These are phyloP conservation scores for Prunella himalayana DNA, from an alignment of 2,113 vertebrate species.

Conservation along the genomic window DNA sequence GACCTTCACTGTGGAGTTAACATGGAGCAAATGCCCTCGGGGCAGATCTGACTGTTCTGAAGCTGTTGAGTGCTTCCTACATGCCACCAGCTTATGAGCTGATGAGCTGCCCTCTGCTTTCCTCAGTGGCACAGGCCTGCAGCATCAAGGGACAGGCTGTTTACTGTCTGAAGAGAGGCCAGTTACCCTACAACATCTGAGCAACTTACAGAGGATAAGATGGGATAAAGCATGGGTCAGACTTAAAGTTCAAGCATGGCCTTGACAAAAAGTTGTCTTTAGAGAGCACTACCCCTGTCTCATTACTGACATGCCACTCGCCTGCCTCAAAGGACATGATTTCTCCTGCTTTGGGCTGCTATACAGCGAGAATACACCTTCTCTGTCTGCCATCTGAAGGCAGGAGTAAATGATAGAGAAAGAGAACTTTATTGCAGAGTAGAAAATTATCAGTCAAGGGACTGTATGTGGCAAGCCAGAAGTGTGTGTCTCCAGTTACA, in stretches of 20 bases:
- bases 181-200: neutral
- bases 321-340: neutral
- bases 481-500: neutral
- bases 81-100: neutral
- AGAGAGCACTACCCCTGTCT: neutral
- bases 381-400: neutral
- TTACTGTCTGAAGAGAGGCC: neutral
- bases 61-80: neutral
- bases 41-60: neutral
- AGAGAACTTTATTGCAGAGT: neutral
- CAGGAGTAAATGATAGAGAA: neutral
- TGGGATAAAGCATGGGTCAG: neutral
- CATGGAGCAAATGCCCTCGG: rapidly evolving
- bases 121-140: neutral
- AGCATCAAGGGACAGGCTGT: neutral
- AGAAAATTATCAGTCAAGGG: neutral
- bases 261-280: neutral
- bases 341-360: neutral
- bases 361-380: neutral
- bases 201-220: neutral
- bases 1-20: neutral
- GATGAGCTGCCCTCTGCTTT: neutral
- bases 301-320: neutral
- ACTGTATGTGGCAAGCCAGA: neutral
- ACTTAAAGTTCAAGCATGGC: neutral